phyloP scores from a whole-genome alignment of 2,888 invertebrate species.

The Fragum sueziense region DNA sequence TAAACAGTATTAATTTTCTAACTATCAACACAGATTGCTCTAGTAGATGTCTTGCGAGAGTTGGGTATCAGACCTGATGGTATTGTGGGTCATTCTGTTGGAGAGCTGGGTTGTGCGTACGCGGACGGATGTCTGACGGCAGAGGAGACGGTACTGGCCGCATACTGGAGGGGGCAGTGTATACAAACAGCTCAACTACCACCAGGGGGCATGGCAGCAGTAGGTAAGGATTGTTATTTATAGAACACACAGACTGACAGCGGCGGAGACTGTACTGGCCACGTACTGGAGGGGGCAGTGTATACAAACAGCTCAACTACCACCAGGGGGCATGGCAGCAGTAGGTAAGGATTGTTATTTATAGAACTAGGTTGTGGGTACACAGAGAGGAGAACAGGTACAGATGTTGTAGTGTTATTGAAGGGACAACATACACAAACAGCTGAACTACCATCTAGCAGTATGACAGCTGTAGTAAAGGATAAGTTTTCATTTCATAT shows the following conservation, averaged over 20 bases:
- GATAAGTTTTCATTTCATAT: no score
- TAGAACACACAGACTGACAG: no score
- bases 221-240: no score
- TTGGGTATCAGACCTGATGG: conserved; percentile 93
- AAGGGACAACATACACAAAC: conserved; percentile 84
- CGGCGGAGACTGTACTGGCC: conserved; percentile 95
- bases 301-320: conserved; percentile 79
- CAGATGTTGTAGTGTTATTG: conserved; percentile 97
- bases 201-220: conserved; percentile 81
- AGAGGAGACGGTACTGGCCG: conserved; percentile 96
- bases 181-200: conserved; percentile 79
- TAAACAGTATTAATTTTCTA: no score
- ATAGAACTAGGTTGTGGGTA: no score
- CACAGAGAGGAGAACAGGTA: conserved; percentile 97
- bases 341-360: no score
- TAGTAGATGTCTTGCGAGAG: conserved; percentile 92
- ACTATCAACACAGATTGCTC: conserved; percentile 87
- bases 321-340: conserved; percentile 81
- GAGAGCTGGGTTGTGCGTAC: conserved; percentile 97
- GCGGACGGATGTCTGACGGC: conserved; percentile 95
- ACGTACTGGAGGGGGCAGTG: conserved; percentile 91
- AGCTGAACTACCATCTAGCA: conserved; percentile 79
- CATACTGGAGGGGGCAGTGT: conserved; percentile 90
- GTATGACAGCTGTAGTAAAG: conserved; percentile 82
- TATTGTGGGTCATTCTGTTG: conserved; percentile 97